phyloP scores from a whole-genome alignment of 2,113 vertebrate genomes.

The Opisthocomus hoazin region DNA sequence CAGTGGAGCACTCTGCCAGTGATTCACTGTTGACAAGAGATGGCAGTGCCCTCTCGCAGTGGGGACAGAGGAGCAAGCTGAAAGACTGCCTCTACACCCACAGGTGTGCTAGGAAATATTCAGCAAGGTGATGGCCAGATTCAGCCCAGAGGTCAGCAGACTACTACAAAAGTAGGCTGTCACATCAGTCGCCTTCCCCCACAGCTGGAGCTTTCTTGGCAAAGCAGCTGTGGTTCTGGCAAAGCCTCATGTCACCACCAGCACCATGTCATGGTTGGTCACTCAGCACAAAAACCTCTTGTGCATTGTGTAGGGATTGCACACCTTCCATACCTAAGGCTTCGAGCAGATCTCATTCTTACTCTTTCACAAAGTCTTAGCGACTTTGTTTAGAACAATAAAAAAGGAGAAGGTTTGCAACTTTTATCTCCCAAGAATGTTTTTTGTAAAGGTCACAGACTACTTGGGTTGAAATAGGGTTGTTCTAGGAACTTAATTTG shows the following conservation, averaged over 20 bases:
- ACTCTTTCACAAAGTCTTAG: background rate
- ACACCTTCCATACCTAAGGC: background rate
- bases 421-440: background rate
- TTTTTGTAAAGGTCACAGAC: background rate
- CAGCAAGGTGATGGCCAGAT: background rate
- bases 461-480: background rate
- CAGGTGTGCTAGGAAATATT: background rate
- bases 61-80: background rate
- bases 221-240: background rate
- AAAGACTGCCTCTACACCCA: background rate
- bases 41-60: accelerated
- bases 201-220: background rate
- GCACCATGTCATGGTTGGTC: background rate
- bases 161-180: background rate
- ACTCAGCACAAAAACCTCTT: background rate
- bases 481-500: background rate
- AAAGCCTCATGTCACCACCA: accelerated
- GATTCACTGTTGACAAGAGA: accelerated
- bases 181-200: background rate
- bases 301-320: background rate
- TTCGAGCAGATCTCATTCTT: background rate
- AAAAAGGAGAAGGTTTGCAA: background rate
- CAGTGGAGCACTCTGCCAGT: background rate
- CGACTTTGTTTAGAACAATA: background rate
- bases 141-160: background rate